Evolutionary conservation across 2,888 invertebrate genomes (phyloP).

Genomic region (Drosophila acutilabella): DNA sequence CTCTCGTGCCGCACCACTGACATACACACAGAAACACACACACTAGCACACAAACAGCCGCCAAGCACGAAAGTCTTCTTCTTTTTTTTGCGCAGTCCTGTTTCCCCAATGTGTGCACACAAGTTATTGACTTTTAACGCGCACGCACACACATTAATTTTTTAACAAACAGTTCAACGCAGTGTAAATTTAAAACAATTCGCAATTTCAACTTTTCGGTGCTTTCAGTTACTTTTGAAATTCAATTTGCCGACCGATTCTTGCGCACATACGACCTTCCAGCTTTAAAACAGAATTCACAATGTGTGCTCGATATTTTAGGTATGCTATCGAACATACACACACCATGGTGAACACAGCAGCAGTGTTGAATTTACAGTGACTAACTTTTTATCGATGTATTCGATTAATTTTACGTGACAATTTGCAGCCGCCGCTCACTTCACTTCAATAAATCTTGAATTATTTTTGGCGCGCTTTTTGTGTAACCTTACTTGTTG

Average conservation of each 20-base stretch:
- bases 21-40: conserved; percentile 58
- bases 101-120: conserved; percentile 40
- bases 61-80: conserved; percentile 62
- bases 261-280: conserved; percentile 65
- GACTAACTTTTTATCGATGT: background rate
- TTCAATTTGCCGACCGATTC: conserved; percentile 59
- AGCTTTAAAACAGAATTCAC: conserved; percentile 65
- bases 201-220: conserved; percentile 39
- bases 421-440: background rate
- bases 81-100: conserved; percentile 61
- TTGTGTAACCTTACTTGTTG: too few relatives aligned
- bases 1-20: conserved; percentile 62
- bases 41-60: conserved; percentile 57
- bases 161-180: conserved; percentile 49
- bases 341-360: background rate
- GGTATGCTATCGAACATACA: conserved; percentile 6
- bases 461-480: background rate
- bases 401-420: background rate
- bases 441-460: background rate
- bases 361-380: conserved; percentile 3
- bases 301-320: conserved; percentile 33
- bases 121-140: conserved; percentile 45
- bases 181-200: conserved; percentile 43
- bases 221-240: conserved; percentile 63
- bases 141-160: conserved; percentile 43